These are phyloP conservation scores for Antennarius striatus DNA, from an alignment of 2,113 vertebrate species.

Conservation along the genomic window DNA sequence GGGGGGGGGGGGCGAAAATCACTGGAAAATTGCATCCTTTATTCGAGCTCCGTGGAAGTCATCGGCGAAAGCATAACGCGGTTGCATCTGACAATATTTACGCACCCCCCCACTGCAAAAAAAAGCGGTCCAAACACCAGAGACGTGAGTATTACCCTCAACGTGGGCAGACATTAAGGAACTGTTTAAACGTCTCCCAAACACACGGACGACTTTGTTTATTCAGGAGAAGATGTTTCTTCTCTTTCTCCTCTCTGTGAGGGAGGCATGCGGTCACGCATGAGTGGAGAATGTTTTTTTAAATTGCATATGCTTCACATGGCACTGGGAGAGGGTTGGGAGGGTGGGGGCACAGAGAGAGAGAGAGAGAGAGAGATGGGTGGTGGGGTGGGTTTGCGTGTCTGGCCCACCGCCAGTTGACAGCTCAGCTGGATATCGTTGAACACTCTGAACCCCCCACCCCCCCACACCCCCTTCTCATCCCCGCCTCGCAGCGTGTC, in stretches of 20 bases:
- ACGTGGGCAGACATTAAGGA: slow-evolving; percentile 68
- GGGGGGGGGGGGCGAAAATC: background rate
- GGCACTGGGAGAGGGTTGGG: slow-evolving; percentile 61
- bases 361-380: slow-evolving; percentile 50
- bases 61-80: slow-evolving; percentile 41
- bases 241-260: slow-evolving; percentile 63
- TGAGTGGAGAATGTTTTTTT: slow-evolving; percentile 80
- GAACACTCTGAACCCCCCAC: slow-evolving; percentile 81
- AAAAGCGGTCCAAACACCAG: slow-evolving; percentile 49
- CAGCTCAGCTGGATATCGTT: slow-evolving; percentile 94
- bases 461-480: too few relatives aligned
- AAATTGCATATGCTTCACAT: slow-evolving; percentile 86
- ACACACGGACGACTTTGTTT: slow-evolving; percentile 73
- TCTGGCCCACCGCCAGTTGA: slow-evolving; percentile 90
- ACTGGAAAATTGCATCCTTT: slow-evolving; percentile 22
- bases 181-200: slow-evolving; percentile 73
- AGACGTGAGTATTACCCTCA: slow-evolving; percentile 64
- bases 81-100: slow-evolving; percentile 74
- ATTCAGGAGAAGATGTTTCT: slow-evolving; percentile 69
- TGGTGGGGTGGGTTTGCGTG: slow-evolving; percentile 80
- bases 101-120: slow-evolving; percentile 46
- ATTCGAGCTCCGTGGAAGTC: slow-evolving; percentile 17
- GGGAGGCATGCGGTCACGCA: slow-evolving; percentile 78
- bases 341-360: too few relatives aligned
- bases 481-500: slow-evolving; percentile 82